These are phyloP conservation scores for Phalacrocorax pelagicus DNA, from an alignment of 2,113 vertebrate species.

Conservation along the genomic window DNA sequence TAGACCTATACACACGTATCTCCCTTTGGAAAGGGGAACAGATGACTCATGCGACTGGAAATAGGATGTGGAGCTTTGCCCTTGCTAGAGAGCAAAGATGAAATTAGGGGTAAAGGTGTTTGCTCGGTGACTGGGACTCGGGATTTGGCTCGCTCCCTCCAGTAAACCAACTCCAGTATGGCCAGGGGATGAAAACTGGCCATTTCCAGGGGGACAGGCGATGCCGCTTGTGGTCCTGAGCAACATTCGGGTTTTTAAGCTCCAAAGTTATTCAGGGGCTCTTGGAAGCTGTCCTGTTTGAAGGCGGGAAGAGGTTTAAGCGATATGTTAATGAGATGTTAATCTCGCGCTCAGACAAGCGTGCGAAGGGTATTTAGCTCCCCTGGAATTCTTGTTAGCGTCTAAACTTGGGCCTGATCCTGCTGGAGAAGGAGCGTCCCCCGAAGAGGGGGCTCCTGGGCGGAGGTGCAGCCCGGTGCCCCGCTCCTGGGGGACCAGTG, in stretches of 20 bases:
- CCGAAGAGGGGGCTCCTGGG: neutral
- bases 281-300: neutral
- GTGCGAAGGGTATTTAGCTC: neutral
- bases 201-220: neutral
- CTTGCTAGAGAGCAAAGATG: neutral
- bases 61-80: neutral
- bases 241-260: neutral
- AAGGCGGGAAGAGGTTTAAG: neutral
- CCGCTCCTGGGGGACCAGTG: neutral
- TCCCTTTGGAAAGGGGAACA: neutral
- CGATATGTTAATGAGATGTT: neutral
- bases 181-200: accelerated
- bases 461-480: too few relatives aligned
- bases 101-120: neutral
- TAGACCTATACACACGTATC: accelerated
- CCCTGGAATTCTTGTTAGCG: neutral
- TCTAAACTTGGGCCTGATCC: neutral
- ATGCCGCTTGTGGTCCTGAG: neutral
- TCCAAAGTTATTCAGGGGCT: neutral
- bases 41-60: neutral
- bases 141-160: neutral
- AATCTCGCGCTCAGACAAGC: neutral
- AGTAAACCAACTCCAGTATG: neutral
- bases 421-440: neutral
- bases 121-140: accelerated